Conservation (phyloP, 1,140 invertebrate species). For the Cecropterus lyciades region DNA sequence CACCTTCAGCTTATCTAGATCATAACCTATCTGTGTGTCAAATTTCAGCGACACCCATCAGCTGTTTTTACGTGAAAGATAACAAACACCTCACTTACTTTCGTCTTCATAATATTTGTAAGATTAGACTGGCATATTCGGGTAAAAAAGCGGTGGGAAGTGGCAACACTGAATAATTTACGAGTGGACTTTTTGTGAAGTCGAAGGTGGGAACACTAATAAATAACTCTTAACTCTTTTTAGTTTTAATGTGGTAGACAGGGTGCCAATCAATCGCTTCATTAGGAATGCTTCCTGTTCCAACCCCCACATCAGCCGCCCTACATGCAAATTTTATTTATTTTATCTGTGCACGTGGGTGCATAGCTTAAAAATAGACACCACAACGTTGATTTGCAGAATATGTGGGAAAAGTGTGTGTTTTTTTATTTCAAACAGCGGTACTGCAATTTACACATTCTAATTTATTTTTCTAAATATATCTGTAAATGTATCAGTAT, state of each 20-base stretch:
- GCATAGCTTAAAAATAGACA: constrained; percentile 10
- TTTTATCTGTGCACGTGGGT: constrained; percentile 19
- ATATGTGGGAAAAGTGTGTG: too few relatives aligned
- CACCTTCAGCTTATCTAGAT: too few relatives aligned
- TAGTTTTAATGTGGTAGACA: constrained; percentile 26
- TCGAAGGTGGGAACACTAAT: constrained; percentile 11
- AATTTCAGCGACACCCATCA: too few relatives aligned
- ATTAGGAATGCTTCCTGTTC: constrained; percentile 37
- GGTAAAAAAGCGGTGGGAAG: constrained; percentile 1
- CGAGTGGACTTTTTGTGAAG: constrained; percentile 11
- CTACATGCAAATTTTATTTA: constrained; percentile 37
- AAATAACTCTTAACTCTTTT: constrained; percentile 28
- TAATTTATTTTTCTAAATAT: too few relatives aligned
- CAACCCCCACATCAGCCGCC: constrained; percentile 31
- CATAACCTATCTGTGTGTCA: too few relatives aligned
- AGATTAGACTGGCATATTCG: constrained; percentile 3
- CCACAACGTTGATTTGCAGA: not conserved
- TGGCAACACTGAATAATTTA: constrained; percentile 16
- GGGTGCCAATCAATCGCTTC: constrained; percentile 38
- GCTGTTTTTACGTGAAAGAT: too few relatives aligned
- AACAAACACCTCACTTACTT: too few relatives aligned
- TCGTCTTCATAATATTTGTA: too few relatives aligned
- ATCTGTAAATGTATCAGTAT: too few relatives aligned
- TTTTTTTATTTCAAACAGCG: too few relatives aligned
- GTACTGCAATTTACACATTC: too few relatives aligned